Evolutionary conservation across 2,113 vertebrate species (phyloP).

Genomic region (Rutilus rutilus): DNA sequence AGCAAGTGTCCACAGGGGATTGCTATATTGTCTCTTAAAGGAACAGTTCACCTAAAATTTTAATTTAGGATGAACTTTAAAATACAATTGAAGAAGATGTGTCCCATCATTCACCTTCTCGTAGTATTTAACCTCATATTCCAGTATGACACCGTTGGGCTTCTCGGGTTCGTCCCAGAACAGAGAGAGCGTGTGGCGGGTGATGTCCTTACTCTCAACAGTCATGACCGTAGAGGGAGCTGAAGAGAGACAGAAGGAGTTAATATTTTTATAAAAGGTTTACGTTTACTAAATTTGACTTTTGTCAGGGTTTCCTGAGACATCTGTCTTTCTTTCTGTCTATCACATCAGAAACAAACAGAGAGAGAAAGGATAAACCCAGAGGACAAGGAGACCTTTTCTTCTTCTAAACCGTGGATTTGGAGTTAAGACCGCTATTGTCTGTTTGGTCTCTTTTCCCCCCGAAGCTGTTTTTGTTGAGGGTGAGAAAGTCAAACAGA

Average conservation of each 20-base stretch:
- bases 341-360: slow-evolving; percentile 12
- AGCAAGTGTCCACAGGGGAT: not conserved
- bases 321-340: slow-evolving; percentile 2
- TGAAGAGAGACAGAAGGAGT: slow-evolving; percentile 60
- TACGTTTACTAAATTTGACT: slow-evolving; percentile 20
- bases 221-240: slow-evolving; percentile 91
- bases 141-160: slow-evolving; percentile 95
- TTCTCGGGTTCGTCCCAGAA: slow-evolving; percentile 93
- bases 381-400: slow-evolving; percentile 21
- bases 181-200: slow-evolving; percentile 92
- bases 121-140: slow-evolving; percentile 98
- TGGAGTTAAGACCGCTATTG: slow-evolving; percentile 42
- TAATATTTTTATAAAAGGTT: slow-evolving; percentile 29
- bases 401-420: slow-evolving; percentile 13
- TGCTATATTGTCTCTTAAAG: not conserved
- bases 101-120: slow-evolving; percentile 84
- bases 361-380: not conserved
- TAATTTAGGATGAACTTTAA: not conserved
- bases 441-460: slow-evolving; percentile 49
- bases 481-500: slow-evolving; percentile 67
- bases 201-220: slow-evolving; percentile 95
- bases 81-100: not conserved
- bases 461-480: slow-evolving; percentile 59
- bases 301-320: slow-evolving; percentile 32
- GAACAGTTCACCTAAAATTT: not conserved